Evolutionary conservation across 2,888 invertebrate species (phyloP).

Genomic region (Amblyjoppa fuscipennis): DNA sequence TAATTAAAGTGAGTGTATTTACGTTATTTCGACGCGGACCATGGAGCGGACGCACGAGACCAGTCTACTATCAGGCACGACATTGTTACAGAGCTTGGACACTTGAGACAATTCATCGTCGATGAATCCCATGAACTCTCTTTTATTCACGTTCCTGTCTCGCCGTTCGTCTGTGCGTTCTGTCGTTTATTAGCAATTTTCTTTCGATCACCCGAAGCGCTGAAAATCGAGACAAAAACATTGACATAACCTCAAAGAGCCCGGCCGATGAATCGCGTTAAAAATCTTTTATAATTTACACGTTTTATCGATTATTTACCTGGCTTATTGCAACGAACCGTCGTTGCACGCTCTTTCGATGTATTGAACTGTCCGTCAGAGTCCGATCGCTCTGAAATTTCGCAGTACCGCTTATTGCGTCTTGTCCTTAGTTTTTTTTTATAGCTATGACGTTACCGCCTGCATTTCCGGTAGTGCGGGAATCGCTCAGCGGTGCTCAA

Average conservation of each 20-base stretch:
- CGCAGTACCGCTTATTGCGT: slow-evolving; percentile 32
- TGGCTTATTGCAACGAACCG: neutral
- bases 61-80: slow-evolving; percentile 88
- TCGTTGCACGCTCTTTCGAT: slow-evolving; percentile 1
- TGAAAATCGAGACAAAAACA: neutral
- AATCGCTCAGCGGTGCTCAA: slow-evolving; percentile 21
- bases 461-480: slow-evolving; percentile 1
- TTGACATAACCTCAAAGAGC: slow-evolving; percentile 42
- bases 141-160: slow-evolving; percentile 18
- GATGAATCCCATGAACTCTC: slow-evolving; percentile 87
- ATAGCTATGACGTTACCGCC: slow-evolving; percentile 24
- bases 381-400: slow-evolving; percentile 56
- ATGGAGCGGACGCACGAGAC: slow-evolving; percentile 89
- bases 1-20: slow-evolving; percentile 70
- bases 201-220: neutral
- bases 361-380: slow-evolving; percentile 30
- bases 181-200: neutral
- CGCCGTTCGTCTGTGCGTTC: neutral
- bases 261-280: neutral
- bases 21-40: slow-evolving; percentile 89
- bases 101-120: slow-evolving; percentile 89
- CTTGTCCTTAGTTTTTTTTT: slow-evolving; percentile 23
- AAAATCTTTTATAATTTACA: neutral
- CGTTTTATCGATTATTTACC: neutral
- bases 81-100: slow-evolving; percentile 88